These are phyloP conservation scores for Spongia lamella DNA, from an alignment of 37 sponge, comb jelly and placozoan species.

Conservation along the genomic window DNA sequence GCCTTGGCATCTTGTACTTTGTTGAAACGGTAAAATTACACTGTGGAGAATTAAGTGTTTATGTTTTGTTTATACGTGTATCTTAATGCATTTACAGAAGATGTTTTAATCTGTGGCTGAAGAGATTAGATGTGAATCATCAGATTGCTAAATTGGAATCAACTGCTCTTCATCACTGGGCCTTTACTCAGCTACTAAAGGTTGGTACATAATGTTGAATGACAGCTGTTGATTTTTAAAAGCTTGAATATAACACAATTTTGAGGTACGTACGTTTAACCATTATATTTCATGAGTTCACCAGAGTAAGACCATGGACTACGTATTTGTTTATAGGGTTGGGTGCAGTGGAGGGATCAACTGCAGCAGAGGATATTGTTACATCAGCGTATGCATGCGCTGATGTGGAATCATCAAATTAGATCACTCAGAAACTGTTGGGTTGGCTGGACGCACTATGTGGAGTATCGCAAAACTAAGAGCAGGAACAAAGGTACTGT, in stretches of 20 bases:
- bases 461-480: background rate
- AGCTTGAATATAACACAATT: no score
- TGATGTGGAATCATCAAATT: background rate
- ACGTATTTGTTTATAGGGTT: no score
- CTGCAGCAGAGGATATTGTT: background rate
- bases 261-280: no score
- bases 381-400: background rate
- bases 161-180: conserved; percentile 47
- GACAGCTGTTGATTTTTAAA: no score
- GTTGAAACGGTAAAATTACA: no score
- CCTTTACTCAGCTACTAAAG: conserved; percentile 8
- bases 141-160: background rate
- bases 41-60: no score
- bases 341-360: conserved; percentile 1
- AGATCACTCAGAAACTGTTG: background rate
- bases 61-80: background rate
- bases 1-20: no score
- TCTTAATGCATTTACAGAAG: background rate
- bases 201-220: background rate
- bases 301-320: no score
- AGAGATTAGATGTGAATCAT: background rate
- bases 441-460: conserved; percentile 26
- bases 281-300: no score
- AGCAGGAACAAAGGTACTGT: conserved; percentile 13
- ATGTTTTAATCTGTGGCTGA: conserved; percentile 28